phyloP scores from a whole-genome alignment of 2,113 vertebrate species.

The Megaceryle maxima region DNA sequence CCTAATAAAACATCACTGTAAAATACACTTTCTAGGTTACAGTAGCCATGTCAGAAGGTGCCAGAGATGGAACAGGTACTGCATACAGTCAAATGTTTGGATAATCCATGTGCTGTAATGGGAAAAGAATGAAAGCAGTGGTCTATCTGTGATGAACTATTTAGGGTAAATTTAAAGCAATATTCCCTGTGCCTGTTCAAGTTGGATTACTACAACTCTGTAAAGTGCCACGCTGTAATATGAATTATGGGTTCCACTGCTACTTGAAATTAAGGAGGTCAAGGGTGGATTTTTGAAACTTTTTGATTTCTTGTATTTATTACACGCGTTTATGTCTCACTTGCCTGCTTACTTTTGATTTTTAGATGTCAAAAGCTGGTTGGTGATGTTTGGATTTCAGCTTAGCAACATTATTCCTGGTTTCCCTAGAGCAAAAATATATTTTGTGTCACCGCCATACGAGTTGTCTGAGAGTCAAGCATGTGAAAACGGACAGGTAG shows the following conservation, averaged over 20 bases:
- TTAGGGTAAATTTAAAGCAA: background rate
- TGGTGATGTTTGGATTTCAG: constrained; percentile 99
- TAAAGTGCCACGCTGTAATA: background rate
- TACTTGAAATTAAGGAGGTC: background rate
- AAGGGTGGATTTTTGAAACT: background rate
- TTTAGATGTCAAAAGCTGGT: constrained; percentile 98
- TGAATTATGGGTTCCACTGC: background rate
- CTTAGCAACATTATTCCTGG: constrained; percentile 99
- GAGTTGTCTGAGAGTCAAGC: constrained; percentile 93
- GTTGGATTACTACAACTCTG: background rate
- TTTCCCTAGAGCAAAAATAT: constrained; percentile 94
- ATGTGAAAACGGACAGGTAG: constrained; percentile 93
- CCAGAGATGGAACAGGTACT: background rate
- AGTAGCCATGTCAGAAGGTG: background rate
- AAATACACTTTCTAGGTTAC: background rate
- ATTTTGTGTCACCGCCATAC: constrained; percentile 94
- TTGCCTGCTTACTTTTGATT: constrained; percentile 50
- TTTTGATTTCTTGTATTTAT: background rate
- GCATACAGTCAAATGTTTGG: background rate
- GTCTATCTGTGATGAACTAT: background rate
- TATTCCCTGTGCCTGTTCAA: background rate
- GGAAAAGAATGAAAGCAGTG: background rate
- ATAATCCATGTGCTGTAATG: background rate
- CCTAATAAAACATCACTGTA: background rate
- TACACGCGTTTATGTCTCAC: background rate